Evolutionary conservation across 2,888 invertebrate species (phyloP).

Genomic region (Teinopalpus imperialis): DNA sequence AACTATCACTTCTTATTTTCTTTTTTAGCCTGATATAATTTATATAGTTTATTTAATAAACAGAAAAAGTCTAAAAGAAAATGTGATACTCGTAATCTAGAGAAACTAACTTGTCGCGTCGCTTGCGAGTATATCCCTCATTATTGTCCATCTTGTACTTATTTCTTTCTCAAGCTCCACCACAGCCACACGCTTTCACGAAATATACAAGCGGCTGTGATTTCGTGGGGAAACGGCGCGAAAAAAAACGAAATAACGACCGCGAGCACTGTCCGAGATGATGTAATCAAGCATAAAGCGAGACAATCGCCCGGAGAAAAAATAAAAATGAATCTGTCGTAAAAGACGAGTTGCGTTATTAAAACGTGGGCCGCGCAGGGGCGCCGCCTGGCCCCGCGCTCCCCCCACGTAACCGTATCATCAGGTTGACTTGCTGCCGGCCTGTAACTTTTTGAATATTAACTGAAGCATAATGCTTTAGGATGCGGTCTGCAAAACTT

Average conservation of each 20-base stretch:
- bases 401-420: no score
- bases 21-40: no score
- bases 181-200: constrained; percentile 20
- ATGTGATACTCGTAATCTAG: no score
- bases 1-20: no score
- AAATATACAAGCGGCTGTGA: not conserved
- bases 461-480: no score
- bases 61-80: no score
- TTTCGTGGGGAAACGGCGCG: constrained; percentile 21
- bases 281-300: constrained; percentile 34
- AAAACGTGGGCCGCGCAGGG: constrained; percentile 22
- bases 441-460: no score
- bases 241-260: constrained; percentile 30
- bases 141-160: not conserved
- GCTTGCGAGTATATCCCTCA: not conserved
- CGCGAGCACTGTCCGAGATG: constrained; percentile 33
- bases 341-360: constrained; percentile 32
- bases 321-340: constrained; percentile 34
- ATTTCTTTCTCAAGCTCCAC: not conserved
- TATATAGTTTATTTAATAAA: no score
- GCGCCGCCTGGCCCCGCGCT: no score
- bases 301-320: constrained; percentile 22
- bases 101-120: constrained; percentile 4
- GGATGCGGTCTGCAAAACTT: no score
- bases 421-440: no score